A percentile compares a stretch with the other conserved stretches of the same genome.
Evolutionary conservation across 2,888 invertebrate species (phyloP).

Genomic region (Halictus quadricinctus): DNA sequence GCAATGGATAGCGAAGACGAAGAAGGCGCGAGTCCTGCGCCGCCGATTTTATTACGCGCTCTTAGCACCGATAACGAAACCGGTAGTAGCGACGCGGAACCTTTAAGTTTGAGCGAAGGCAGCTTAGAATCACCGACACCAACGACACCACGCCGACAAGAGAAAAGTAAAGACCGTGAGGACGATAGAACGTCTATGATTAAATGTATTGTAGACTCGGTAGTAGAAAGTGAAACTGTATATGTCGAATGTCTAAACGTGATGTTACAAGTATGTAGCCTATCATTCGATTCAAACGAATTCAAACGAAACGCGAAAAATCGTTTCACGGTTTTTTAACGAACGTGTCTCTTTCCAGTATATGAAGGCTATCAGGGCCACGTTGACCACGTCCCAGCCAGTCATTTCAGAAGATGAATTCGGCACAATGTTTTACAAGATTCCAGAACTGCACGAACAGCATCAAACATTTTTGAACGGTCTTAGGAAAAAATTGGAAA

Average conservation of each 20-base stretch:
- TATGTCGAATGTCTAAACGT: conserved; percentile 95
- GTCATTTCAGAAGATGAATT: conserved; percentile 95
- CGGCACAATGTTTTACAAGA: conserved; percentile 95
- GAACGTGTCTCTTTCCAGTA: conserved; percentile 86
- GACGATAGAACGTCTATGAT: conserved; percentile 93
- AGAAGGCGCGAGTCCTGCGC: conserved; percentile 80
- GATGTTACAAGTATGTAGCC: conserved; percentile 89
- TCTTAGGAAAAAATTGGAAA: conserved; percentile 87
- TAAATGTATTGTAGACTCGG: conserved; percentile 93
- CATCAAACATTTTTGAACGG: conserved; percentile 93
- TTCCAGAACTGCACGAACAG: conserved; percentile 92
- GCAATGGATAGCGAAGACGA: conserved; percentile 81
- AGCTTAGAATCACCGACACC: conserved; percentile 81
- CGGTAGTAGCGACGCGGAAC: conserved; percentile 81
- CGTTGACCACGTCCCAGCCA: conserved; percentile 93
- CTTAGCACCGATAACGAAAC: conserved; percentile 81
- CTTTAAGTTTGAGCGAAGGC: conserved; percentile 80
- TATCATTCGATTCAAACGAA: neutral
- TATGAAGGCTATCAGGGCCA: conserved; percentile 95
- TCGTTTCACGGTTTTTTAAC: conserved; percentile 9
- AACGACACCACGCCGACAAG: conserved; percentile 80
- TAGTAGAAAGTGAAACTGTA: conserved; percentile 95
- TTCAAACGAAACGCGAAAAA: neutral
- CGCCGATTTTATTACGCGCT: conserved; percentile 79
- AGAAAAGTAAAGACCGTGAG: conserved; percentile 86